Percentiles rank a stretch among this genome's conserved stretches.
These are phyloP conservation scores for Arrhamphus sclerolepis DNA, from an alignment of 2,797 vertebrate species.

Conservation along the genomic window DNA sequence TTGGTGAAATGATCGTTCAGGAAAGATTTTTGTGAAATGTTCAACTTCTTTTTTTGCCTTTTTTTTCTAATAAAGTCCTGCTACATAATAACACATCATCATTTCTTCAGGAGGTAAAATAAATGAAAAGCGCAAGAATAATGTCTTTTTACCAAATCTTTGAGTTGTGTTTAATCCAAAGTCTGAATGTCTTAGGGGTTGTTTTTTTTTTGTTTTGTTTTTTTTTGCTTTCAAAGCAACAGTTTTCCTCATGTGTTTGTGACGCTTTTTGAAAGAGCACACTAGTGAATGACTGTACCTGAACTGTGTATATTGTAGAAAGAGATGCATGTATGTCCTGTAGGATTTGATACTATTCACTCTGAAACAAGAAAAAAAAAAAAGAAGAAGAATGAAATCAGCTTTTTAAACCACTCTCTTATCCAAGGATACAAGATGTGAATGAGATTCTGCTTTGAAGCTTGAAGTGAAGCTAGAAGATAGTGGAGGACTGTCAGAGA, in stretches of 20 bases:
- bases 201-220: slow-evolving; percentile 6
- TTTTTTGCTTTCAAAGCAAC: background rate
- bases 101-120: background rate
- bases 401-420: no score
- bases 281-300: slow-evolving; percentile 33
- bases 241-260: slow-evolving; percentile 18
- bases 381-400: slow-evolving; percentile 23
- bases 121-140: background rate
- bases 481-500: slow-evolving; percentile 19
- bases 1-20: no score
- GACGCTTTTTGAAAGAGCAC: slow-evolving; percentile 45
- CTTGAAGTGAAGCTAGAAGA: slow-evolving; percentile 36
- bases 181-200: no score
- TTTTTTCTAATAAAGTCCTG: no score
- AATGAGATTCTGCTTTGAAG: slow-evolving; percentile 42
- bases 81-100: no score
- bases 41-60: no score
- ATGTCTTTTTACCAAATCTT: slow-evolving; percentile 2
- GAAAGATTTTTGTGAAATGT: no score
- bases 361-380: slow-evolving; percentile 1
- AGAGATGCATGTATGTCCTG: slow-evolving; percentile 71
- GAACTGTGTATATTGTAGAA: slow-evolving; percentile 71
- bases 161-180: slow-evolving; percentile 2
- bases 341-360: slow-evolving; percentile 59
- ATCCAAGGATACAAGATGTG: slow-evolving; percentile 40